Evolutionary conservation across 2,888 invertebrate genomes (phyloP), one percentile per base, ranked within the genome.

Genomic region (Leptopilina syphax): DNA sequence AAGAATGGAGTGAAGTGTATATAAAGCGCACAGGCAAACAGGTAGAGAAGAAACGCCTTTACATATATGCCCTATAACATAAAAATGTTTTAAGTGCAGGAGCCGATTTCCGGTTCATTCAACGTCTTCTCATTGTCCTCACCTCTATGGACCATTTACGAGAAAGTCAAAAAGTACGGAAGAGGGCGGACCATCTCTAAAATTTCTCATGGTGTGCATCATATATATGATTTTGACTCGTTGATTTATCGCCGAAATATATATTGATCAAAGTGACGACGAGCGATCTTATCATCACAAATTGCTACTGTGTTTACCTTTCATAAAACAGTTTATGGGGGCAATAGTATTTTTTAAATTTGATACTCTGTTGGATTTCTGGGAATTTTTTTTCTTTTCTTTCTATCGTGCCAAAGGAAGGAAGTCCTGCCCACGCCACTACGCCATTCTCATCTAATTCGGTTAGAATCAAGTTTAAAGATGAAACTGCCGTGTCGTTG

Each of bases 391-490:
- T 50, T 50, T 50, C 50, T 50, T 50, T 10, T 27, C n/a, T 50
- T 54, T 27, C 18, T 57, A 34, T 73, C 70, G 70, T 73, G 76
- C 63, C 10, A 41, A 77, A 44, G 41, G 34, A 41, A 77, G 44
- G 60, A 77, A 63, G 63, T 77, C n/a, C 78, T 82, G 79, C 80
- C 81, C 77, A 27, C 80, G 82, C 82, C 81, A 80, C 81, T 76
- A 27, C 80, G 82, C 82, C 81, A 80, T 82, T 81, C 82, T 82
- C 79, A 81, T 88, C 87, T 91, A 90, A 91, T 90, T 90, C 86
- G 87, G 90, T 91, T 91, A 91, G 91, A 91, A 90, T 91, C 90
- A 87, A 86, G 86, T 91, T 90, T 87, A 87, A 87, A 81, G 70
- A 83, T 85, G 85, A 82, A 85, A 82, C 83, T 83, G 78, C 79